Base-by-base conservation (phyloP, 2,888 invertebrate species). In the Phyllotreta cruciferae region DNA sequence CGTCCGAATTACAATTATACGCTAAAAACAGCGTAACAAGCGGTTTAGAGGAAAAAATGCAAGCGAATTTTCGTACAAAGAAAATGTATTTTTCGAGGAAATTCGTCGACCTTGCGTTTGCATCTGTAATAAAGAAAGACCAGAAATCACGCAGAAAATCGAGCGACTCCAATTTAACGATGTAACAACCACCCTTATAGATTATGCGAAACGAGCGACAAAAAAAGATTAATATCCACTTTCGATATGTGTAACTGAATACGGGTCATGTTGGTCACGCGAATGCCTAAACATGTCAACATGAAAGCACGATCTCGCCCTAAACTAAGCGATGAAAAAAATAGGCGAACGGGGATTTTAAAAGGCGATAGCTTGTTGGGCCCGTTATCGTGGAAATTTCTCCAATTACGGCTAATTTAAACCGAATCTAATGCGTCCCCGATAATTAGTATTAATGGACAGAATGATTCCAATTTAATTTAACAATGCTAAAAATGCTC, bases 61-160 rank as follows among this genome's bases (percentile, higher is more conserved):
- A 41, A 24, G 41, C 6, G 41, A 41, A n/a, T 41, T 41, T 41
- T 41, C 41, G 3, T n/a, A 41, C 1, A 9, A 9, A n/a, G 44
- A 44, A 11, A 5, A 44, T 44, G 24, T 24, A 24, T 24, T 24
- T 24, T 24, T 24, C 24, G 24, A 24, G 2, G 24, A 24, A 24
- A 24, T 24, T 3, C 2, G 24, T 4, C 14, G 14, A n/a, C 10
- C 10, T 44, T 14, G 44, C 44, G 44, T 44, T 44, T 44, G 44
- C 24, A 24, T 24, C 24, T 24, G 24, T 10, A 44, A 44, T 44
- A 44, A 44, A 44, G 14, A 44, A 44, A 8, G 14, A 14, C n/a
- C 41, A 10, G 44, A 13, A 47, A 65, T 67, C 68, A 71, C 69
- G 69, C 70, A 68, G 69, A 66, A 63, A 44, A 3, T 38, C 42